Percentiles rank a stretch among this genome's conserved stretches.
Conservation (phyloP, 2,888 invertebrate species). For the Rotaria macrura region DNA sequence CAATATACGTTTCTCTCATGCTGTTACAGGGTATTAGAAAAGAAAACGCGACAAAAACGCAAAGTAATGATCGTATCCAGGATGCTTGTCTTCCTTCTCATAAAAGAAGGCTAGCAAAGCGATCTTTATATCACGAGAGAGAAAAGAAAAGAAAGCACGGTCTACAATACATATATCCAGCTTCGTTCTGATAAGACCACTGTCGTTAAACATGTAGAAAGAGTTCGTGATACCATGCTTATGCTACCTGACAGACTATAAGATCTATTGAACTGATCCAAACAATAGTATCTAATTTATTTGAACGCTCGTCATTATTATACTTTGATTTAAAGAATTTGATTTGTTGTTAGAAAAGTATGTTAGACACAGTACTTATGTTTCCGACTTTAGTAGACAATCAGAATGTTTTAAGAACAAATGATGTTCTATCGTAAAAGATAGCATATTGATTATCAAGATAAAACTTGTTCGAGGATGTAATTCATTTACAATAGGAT, state of each 20-base stretch:
- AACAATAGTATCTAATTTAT: background rate
- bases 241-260: background rate
- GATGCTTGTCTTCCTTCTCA: background rate
- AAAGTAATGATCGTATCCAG: background rate
- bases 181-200: background rate
- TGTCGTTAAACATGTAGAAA: background rate
- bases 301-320: background rate
- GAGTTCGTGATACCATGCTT: background rate
- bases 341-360: background rate
- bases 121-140: background rate
- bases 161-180: background rate
- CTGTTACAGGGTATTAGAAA: background rate
- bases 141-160: background rate
- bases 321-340: background rate
- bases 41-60: background rate
- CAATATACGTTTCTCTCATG: background rate
- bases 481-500: background rate
- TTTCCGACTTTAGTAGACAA: too few species aligned
- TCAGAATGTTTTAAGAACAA: too few species aligned
- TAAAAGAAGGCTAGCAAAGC: background rate
- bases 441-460: background rate
- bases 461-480: background rate
- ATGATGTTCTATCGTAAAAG: background rate
- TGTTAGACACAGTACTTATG: too few species aligned
- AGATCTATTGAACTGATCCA: background rate